Evolutionary conservation across 1,140 invertebrate species (phyloP), one percentile per base, ranked within the genome.

Genomic region (Steinernema feltiae): DNA sequence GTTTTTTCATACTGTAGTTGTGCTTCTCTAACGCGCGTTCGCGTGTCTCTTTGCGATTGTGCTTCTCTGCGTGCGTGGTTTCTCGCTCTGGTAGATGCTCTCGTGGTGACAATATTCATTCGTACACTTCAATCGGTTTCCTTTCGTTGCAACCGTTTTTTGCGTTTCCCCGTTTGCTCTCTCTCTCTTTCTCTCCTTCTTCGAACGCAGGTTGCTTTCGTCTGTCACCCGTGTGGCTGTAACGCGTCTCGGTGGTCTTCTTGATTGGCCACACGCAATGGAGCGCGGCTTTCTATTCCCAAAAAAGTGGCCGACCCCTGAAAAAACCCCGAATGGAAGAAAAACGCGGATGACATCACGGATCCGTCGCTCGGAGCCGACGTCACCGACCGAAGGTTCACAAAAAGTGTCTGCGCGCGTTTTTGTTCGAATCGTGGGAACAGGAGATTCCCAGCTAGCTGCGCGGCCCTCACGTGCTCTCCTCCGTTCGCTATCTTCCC

Each of bases 31-130:
- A 63, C 53, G 53, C 53, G 53, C 53, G 53, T 63, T 63, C 53
- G 53, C 53, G 53, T 46, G 41, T 63, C 53, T 63, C 53, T 63
- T 63, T 21, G 53, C 53, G 53, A 41, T 63, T 63, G 53, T 63
- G 53, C 53, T 63, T 63, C 53, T 63, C 53, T 63, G 15, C 24
- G 53, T 41, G 53, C 53, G 53, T 27, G 53, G 53, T 63, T 63
- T 63, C 53, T 63, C 53, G 15, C 53, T 63, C 53, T 63, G 53
- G 53, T 63, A 63, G 53, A 63, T 63, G 53, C 53, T 63, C 53
- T 63, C 53, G 53, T 63, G 53, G 53, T 63, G 53, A 63, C 53
- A 63, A 63, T 63, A 63, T 63, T 63, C 53, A 63, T 63, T 63
- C 53, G 53, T 63, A 63, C 53, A 63, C 53, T 63, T 63, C 53